phyloP scores from a whole-genome alignment of 2,797 vertebrate species.

The Cercopithecus diana region DNA sequence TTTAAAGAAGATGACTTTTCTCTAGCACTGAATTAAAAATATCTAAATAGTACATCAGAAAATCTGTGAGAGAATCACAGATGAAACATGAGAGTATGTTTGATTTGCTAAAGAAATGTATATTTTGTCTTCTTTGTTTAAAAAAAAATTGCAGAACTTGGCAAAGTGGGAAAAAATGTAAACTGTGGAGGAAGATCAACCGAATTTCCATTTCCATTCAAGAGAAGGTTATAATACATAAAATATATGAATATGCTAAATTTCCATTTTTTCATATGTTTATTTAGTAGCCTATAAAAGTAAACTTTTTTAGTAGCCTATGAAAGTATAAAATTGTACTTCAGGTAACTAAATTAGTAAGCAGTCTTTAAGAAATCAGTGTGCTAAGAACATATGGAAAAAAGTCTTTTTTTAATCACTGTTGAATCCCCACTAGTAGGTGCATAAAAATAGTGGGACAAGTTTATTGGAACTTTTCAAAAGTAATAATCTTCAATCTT shows the following conservation, averaged over 20 bases:
- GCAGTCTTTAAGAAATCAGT: background rate
- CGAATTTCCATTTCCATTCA: constrained; percentile 2
- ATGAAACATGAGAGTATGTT: background rate
- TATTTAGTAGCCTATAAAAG: background rate
- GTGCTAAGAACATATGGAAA: background rate
- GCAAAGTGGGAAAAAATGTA: constrained; percentile 25
- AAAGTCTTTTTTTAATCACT: background rate
- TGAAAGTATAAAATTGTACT: background rate
- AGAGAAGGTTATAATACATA: background rate
- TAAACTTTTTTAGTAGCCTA: background rate
- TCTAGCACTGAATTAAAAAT: constrained; percentile 10
- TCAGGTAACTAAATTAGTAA: background rate
- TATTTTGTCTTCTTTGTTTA: constrained; percentile 21
- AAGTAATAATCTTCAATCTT: background rate
- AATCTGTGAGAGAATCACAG: constrained; percentile 26
- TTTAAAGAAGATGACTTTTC: constrained; percentile 34
- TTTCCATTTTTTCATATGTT: background rate
- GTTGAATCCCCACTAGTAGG: background rate
- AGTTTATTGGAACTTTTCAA: background rate
- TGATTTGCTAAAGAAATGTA: constrained; percentile 1
- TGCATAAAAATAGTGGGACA: background rate
- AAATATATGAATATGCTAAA: background rate
- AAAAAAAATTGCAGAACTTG: constrained; percentile 39
- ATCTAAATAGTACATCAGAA: constrained; percentile 19
- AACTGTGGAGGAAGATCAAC: background rate